Evolutionary conservation across 2,888 invertebrate species (phyloP).

Genomic region (Tetragnatha montana): DNA sequence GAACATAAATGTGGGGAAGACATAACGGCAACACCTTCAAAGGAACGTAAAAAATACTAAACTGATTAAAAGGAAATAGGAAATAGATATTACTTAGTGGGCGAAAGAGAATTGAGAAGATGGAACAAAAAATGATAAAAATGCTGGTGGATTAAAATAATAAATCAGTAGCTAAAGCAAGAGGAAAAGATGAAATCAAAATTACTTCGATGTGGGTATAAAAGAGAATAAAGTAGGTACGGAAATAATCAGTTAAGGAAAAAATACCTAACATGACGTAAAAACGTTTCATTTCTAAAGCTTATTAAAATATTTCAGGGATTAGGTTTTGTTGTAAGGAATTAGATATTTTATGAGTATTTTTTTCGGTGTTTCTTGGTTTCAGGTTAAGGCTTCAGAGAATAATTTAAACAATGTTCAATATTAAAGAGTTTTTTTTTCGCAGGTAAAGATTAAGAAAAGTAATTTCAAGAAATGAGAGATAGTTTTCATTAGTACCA

Average conservation of each 20-base stretch:
- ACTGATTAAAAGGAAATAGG: constrained; percentile 27
- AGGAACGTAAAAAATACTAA: constrained; percentile 30
- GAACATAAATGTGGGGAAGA: constrained; percentile 14
- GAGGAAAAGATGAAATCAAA: constrained; percentile 42
- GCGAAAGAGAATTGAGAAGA: background rate
- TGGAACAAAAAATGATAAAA: background rate
- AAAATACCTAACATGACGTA: constrained; percentile 10
- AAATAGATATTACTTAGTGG: constrained; percentile 5
- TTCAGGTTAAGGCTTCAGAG: constrained; percentile 8
- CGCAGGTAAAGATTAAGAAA: constrained; percentile 8
- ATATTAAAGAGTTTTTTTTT: background rate
- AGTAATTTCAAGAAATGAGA: constrained; percentile 3
- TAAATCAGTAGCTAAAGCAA: constrained; percentile 18
- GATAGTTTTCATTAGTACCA: too few relatives aligned
- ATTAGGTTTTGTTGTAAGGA: constrained; percentile 34
- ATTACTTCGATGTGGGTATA: background rate
- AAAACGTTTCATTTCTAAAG: constrained; percentile 26
- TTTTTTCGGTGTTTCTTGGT: constrained; percentile 4
- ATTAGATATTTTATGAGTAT: constrained; percentile 35
- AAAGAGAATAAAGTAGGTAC: constrained; percentile 11
- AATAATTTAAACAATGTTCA: background rate
- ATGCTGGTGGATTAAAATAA: constrained; percentile 23
- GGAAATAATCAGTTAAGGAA: constrained; percentile 42
- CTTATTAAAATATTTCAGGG: constrained; percentile 28
- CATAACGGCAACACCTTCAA: background rate